These are phyloP conservation scores for Villa cingulata DNA, from an alignment of 2,888 invertebrate species.

Conservation along the genomic window DNA sequence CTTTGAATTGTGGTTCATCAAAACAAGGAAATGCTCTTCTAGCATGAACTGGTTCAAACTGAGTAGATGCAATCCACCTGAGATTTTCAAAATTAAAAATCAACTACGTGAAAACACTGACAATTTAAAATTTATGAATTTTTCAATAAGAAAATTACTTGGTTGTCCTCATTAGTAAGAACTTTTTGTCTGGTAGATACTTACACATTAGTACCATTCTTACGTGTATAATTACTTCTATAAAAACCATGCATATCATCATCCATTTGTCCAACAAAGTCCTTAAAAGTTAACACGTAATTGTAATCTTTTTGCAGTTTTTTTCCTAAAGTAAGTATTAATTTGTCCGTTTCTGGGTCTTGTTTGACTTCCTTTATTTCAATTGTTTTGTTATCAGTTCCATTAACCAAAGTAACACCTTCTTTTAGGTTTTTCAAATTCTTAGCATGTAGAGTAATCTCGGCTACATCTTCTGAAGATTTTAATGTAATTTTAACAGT, in stretches of 20 bases:
- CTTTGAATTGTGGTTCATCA: conserved; percentile 59
- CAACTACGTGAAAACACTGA: not conserved
- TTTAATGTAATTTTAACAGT: conserved; percentile 37
- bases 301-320: conserved; percentile 23
- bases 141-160: not conserved
- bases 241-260: conserved; percentile 42
- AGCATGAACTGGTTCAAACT: conserved; percentile 53
- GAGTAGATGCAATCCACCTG: conserved; percentile 28
- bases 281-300: conserved; percentile 36
- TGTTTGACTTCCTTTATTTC: conserved; percentile 9
- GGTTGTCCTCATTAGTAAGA: too few relatives aligned
- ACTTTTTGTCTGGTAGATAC: too few relatives aligned
- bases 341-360: conserved; percentile 31
- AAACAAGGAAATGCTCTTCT: conserved; percentile 62
- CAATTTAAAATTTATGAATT: not conserved
- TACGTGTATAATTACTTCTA: conserved; percentile 31
- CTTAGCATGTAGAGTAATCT: conserved; percentile 40
- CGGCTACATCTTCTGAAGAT: conserved; percentile 28
- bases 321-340: conserved; percentile 31
- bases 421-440: conserved; percentile 25
- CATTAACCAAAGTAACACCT: conserved; percentile 8
- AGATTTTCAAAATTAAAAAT: not conserved
- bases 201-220: conserved; percentile 18
- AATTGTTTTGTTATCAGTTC: not conserved
- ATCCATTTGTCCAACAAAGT: conserved; percentile 39